These are phyloP conservation scores for Semicossyphus pulcher DNA, from an alignment of 2,113 vertebrate genomes.

Conservation along the genomic window DNA sequence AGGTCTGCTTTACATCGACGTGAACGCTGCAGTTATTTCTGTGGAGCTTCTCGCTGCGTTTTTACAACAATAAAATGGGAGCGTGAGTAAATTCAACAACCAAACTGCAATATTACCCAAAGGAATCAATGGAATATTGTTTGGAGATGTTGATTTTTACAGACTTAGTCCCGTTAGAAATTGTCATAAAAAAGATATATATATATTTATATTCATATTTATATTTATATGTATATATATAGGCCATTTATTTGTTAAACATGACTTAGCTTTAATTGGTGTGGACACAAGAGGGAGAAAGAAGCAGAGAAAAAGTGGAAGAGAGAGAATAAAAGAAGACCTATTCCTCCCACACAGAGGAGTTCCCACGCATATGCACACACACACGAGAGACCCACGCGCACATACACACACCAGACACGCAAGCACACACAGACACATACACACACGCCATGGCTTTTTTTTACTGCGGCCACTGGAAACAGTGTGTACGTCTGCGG, in stretches of 20 bases:
- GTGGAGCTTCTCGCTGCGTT: slow-evolving; percentile 46
- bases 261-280: slow-evolving; percentile 73
- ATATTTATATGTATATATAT: slow-evolving; percentile 75
- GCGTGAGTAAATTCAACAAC: slow-evolving; percentile 69
- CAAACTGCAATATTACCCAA: slow-evolving; percentile 69
- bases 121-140: slow-evolving; percentile 68
- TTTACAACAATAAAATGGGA: slow-evolving; percentile 68
- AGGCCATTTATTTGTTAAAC: slow-evolving; percentile 76
- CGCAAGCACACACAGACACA: slow-evolving; percentile 19
- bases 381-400: slow-evolving; percentile 15
- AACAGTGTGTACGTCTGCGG: slow-evolving; percentile 69
- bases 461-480: slow-evolving; percentile 58
- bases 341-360: slow-evolving; percentile 64
- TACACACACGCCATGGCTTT: slow-evolving; percentile 68
- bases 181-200: slow-evolving; percentile 80
- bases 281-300: slow-evolving; percentile 72
- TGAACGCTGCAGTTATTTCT: slow-evolving; percentile 41
- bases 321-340: slow-evolving; percentile 76
- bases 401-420: slow-evolving; percentile 13
- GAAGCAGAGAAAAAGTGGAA: slow-evolving; percentile 73
- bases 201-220: slow-evolving; percentile 75
- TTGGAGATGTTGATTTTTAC: slow-evolving; percentile 75
- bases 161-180: slow-evolving; percentile 80
- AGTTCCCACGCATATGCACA: slow-evolving; percentile 46
- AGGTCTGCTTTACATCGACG: slow-evolving; percentile 57